Evolutionary conservation across 2,113 vertebrate genomes (phyloP).

Genomic region (Amphiprion ocellaris): DNA sequence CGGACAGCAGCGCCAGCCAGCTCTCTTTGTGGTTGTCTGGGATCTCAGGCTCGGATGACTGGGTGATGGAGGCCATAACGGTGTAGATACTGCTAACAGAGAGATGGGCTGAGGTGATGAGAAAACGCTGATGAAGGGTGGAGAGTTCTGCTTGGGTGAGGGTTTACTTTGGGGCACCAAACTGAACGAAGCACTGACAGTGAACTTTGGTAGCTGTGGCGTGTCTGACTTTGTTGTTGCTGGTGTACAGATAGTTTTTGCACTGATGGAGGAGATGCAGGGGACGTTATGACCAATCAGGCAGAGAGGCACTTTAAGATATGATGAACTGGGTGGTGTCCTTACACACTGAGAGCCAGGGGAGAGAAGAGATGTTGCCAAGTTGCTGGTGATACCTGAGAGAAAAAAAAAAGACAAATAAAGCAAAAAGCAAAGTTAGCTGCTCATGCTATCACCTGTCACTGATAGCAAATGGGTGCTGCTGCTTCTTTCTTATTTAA

Average conservation of each 20-base stretch:
- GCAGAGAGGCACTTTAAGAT: slow-evolving; percentile 73
- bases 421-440: neutral
- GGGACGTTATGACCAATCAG: slow-evolving; percentile 8
- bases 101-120: neutral
- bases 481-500: too few relatives aligned
- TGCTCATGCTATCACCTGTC: neutral
- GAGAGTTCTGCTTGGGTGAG: neutral
- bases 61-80: slow-evolving; percentile 81
- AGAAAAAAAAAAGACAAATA: neutral
- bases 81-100: slow-evolving; percentile 32
- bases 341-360: slow-evolving; percentile 75
- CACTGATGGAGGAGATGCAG: slow-evolving; percentile 45
- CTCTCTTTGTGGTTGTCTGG: slow-evolving; percentile 91
- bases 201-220: slow-evolving; percentile 47
- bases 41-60: slow-evolving; percentile 81
- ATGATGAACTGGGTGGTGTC: slow-evolving; percentile 53
- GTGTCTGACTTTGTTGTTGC: slow-evolving; percentile 51
- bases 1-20: slow-evolving; percentile 90
- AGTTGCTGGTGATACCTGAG: slow-evolving; percentile 78
- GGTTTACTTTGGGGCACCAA: neutral
- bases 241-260: slow-evolving; percentile 60
- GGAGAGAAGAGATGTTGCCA: slow-evolving; percentile 80
- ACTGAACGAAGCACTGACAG: neutral
- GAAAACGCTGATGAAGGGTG: slow-evolving; percentile 30
- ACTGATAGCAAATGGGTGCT: too few relatives aligned